A percentile compares a stretch with the other conserved stretches of the same genome.
phyloP scores from a whole-genome alignment of 2,113 vertebrate genomes.

The Callaeas wilsoni region DNA sequence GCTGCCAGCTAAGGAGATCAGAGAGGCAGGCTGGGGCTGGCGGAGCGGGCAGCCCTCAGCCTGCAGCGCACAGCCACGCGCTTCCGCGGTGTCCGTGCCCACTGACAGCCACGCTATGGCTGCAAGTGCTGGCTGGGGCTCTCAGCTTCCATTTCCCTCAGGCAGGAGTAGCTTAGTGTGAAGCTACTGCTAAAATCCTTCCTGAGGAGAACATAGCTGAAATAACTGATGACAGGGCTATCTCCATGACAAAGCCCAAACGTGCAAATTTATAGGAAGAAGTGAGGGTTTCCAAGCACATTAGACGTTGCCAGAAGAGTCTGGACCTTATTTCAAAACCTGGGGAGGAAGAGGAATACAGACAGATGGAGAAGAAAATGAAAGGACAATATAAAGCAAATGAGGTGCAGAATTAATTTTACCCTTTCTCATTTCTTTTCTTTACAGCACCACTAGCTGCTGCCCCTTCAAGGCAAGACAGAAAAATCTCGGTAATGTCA shows the following conservation, averaged over 20 bases:
- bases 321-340: not conserved
- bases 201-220: not conserved
- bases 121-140: not conserved
- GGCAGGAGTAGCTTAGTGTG: not conserved
- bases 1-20: not conserved
- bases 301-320: not conserved
- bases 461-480: not conserved
- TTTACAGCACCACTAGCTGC: not conserved
- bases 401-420: not conserved
- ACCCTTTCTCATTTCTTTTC: not conserved
- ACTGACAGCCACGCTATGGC: not conserved
- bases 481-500: not conserved
- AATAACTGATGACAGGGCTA: not conserved
- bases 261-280: not conserved
- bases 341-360: not conserved
- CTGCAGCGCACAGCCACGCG: accelerated
- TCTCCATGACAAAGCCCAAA: not conserved
- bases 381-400: not conserved
- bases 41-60: not conserved
- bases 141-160: not conserved
- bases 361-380: not conserved
- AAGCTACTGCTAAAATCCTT: not conserved
- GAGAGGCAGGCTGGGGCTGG: not conserved
- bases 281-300: not conserved
- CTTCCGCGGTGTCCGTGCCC: not conserved